Conservation (phyloP, 2,797 vertebrate species). For the Okamejei kenojei region DNA sequence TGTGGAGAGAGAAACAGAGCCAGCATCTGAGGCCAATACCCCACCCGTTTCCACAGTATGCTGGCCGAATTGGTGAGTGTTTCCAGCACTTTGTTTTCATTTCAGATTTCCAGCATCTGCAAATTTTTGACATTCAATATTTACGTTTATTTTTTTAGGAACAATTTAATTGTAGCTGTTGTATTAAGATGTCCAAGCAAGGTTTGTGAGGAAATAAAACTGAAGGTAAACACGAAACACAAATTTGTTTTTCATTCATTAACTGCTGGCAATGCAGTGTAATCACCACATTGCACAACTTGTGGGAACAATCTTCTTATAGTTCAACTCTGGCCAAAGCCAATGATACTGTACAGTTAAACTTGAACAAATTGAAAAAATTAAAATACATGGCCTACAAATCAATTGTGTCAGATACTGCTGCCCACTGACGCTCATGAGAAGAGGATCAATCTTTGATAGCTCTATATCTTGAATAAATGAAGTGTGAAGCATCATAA, state of each 20-base stretch:
- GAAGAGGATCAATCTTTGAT: not conserved
- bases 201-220: not conserved
- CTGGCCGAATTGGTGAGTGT: too few species aligned
- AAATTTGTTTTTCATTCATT: not conserved
- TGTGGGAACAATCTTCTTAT: not conserved
- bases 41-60: too few species aligned
- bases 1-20: too few species aligned
- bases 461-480: not conserved
- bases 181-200: not conserved
- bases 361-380: not conserved
- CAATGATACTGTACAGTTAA: not conserved
- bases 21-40: too few species aligned
- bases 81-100: too few species aligned
- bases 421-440: not conserved
- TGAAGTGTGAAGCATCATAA: not conserved
- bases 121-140: too few species aligned
- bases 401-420: constrained; percentile 10
- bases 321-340: not conserved
- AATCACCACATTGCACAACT: not conserved
- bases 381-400: not conserved
- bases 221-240: not conserved
- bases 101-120: too few species aligned
- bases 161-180: not conserved
- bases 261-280: not conserved
- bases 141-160: too few species aligned